Base-by-base conservation (phyloP, 1,140 invertebrate species). In the Euura lappo region DNA sequence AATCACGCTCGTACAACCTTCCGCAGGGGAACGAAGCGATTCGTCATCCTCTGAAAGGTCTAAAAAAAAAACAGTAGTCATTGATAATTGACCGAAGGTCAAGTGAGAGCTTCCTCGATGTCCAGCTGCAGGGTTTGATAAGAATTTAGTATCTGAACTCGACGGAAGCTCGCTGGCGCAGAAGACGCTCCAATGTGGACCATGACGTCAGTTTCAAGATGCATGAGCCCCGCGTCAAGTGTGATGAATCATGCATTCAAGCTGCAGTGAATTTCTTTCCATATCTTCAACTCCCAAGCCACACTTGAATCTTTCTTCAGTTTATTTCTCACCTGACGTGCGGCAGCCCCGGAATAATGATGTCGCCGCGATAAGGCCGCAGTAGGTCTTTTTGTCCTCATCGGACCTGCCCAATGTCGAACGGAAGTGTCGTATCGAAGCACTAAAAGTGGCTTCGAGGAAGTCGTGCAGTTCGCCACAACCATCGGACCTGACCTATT, bases 61-160 rank as follows among this genome's bases (percentile, higher is more conserved):
- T 28, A 60, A n/a, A 60, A 11, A 60, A 11, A 60, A 60, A 60
- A 6, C 28, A 28, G 3, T n/a, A 60, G 51, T 60, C 51, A 60
- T 60, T 60, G 51, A 60, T 60, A 60, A 60, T 60, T 60, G 51
- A 60, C 51, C 51, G 51, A 60, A 60, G 51, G 51, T 60, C 51
- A 60, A 60, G 51, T 60, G 51, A 60, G 51, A 60, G 51, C 13
- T 60, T 60, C 51, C 51, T 60, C 51, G 13, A 60, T 0, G 13
- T 60, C 51, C 51, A 60, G 51, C 51, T 60, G 51, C 51, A 60
- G 13, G 3, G 51, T n/a, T 60, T n/a, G 8, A 60, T 3, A n/a
- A 60, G 51, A 4, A 3, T 60, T 4, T 11, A 60, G 51, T 3
- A 3, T 3, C 10, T n/a, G 5, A 60, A 6, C 28, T 28, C 28